Evolutionary conservation across 2,113 vertebrate species (phyloP).

Genomic region (Rhabdomys dilectus): DNA sequence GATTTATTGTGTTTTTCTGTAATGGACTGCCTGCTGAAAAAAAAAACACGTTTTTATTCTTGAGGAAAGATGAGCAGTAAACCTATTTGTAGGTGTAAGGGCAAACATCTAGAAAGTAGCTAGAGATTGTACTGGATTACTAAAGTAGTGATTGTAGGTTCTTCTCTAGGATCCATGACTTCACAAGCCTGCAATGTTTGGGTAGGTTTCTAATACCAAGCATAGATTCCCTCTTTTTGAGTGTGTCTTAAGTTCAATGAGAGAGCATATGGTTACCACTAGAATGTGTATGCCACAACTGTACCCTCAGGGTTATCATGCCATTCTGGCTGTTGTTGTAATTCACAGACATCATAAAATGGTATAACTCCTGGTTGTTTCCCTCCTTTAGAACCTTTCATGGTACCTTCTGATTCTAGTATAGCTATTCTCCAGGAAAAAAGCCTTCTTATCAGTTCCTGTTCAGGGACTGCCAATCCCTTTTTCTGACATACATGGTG

Average conservation of each 20-base stretch:
- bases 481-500: neutral
- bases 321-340: neutral
- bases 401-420: neutral
- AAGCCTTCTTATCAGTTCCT: neutral
- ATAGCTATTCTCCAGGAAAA: neutral
- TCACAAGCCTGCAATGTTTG: neutral
- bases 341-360: neutral
- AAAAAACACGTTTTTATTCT: neutral
- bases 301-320: neutral
- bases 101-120: neutral
- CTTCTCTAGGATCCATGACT: neutral
- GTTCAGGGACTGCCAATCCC: no score
- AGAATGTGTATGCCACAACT: neutral
- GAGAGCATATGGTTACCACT: neutral
- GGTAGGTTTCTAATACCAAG: neutral
- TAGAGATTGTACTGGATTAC: neutral
- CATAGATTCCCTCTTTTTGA: neutral
- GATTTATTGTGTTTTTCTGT: neutral
- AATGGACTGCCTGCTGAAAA: neutral
- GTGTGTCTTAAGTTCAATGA: neutral
- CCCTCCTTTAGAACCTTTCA: neutral
- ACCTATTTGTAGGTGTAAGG: neutral
- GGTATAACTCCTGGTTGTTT: neutral
- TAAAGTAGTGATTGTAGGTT: neutral
- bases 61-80: neutral